Conservation (phyloP, 2,797 vertebrate species). For the Garrulus glandarius region DNA sequence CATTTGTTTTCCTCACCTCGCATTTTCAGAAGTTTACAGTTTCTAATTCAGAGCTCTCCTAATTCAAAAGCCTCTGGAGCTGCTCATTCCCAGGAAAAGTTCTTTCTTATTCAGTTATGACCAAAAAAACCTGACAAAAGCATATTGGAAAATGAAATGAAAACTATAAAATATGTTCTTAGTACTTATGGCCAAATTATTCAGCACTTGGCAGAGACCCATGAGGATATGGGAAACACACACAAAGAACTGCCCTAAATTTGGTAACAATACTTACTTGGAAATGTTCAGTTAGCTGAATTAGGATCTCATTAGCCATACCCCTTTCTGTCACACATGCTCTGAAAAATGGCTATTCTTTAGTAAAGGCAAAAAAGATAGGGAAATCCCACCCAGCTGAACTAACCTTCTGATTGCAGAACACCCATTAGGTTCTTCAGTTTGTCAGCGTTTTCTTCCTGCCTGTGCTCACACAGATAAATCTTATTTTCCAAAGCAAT, state of each 20-base stretch:
- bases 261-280: not conserved
- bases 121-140: not conserved
- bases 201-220: conserved; percentile 34
- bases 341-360: not conserved
- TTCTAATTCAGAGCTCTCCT: not conserved
- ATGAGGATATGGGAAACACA: not conserved
- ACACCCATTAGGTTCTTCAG: not conserved
- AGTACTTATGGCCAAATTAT: conserved; percentile 25
- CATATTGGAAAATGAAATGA: conserved; percentile 15
- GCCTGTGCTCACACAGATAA: not conserved
- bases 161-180: conserved; percentile 30
- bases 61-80: not conserved
- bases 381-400: not conserved
- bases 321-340: not conserved
- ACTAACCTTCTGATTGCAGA: not conserved
- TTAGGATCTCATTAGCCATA: not conserved
- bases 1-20: not conserved
- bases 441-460: not conserved
- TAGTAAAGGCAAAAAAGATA: not conserved
- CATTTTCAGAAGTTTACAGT: not conserved
- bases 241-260: not conserved
- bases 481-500: not conserved
- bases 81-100: not conserved
- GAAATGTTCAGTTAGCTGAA: not conserved
- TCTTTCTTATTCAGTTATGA: not conserved